phyloP scores from a whole-genome alignment of 92 coral and sea anemone genomes.

The Ricordea florida region DNA sequence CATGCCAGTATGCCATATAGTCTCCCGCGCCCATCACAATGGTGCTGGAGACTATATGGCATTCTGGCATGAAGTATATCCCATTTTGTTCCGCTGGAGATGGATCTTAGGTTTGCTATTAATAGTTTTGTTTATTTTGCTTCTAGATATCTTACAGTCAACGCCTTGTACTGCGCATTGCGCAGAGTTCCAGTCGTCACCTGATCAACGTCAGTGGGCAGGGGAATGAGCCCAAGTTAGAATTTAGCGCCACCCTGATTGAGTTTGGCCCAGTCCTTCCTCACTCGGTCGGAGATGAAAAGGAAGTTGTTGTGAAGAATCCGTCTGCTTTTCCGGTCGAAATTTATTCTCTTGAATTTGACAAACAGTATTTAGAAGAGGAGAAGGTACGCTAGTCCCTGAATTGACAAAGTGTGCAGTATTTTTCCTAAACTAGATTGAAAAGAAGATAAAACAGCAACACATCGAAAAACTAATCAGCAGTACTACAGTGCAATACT shows the following conservation, averaged over 20 bases:
- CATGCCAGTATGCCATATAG: too few relatives aligned
- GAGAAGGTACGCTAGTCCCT: constrained; percentile 70
- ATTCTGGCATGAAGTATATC: too few relatives aligned
- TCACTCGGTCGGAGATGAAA: constrained; percentile 93
- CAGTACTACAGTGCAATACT: too few relatives aligned
- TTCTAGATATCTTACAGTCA: constrained; percentile 76
- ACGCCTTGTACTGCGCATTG: constrained; percentile 84
- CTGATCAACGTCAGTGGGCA: constrained; percentile 83
- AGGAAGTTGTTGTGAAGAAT: constrained; percentile 81
- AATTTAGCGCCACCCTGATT: constrained; percentile 86
- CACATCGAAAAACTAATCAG: too few relatives aligned
- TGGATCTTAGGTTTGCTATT: too few relatives aligned
- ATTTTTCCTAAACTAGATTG: too few relatives aligned
- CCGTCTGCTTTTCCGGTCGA: constrained; percentile 93
- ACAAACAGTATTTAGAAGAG: constrained; percentile 95
- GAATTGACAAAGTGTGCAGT: neutral
- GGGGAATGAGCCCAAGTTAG: constrained; percentile 97
- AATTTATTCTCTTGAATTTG: constrained; percentile 95
- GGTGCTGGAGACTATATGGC: too few relatives aligned
- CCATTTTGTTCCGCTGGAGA: too few relatives aligned
- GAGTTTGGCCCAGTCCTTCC: constrained; percentile 99
- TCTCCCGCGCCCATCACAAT: too few relatives aligned
- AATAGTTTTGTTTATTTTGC: neutral
- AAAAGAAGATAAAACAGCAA: too few relatives aligned
- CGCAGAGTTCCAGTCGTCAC: constrained; percentile 90